Evolutionary conservation across 1,140 invertebrate species (phyloP), one percentile per base, ranked within the genome.

Genomic region (Drosophila guanche): DNA sequence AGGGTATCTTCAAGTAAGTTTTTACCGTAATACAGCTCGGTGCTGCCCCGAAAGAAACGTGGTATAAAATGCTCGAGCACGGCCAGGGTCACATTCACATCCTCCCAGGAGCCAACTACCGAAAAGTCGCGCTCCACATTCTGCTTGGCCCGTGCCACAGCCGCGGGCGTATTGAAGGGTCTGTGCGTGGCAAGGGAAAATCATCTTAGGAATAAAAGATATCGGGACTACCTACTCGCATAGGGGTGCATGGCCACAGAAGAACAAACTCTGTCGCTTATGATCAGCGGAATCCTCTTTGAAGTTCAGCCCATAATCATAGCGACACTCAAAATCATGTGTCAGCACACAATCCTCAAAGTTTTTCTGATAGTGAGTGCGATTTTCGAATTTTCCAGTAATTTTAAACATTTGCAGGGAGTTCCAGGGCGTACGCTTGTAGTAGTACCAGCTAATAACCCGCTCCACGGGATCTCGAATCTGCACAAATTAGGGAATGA

Each of bases 371-470:
- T 97, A 92, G 95, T 96, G 97, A 93, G 29, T 93, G 7, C 95
- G 95, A 91, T 96, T 95, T 5, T 95, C 95, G 45, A 97, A 92
- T 29, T 95, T 95, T 46, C 97, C 96, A 0, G 95, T 95, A 76
- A 95, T 93, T 22, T 71, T 10, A 16, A 50, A 84, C 55, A 59
- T 65, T 46, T 62, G 59, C n/a, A 80, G 23, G 0, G 71, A 77
- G 23, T 41, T 72, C 96, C 96, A 97, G 3, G 96, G 96, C 2
- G 96, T 96, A 61, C 96, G 92, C 33, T 67, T 95, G 47, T 90
- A 80, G 90, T 97, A 97, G 92, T 97, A 97, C 95, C 96, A 97
- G 1, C 96, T 97, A 80, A 97, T 97, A 2, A 97, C 95, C 46
- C 96, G 93, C 91, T 97, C 96, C 4, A 97, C 94, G 0, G 96